Conservation (phyloP, 2,113 vertebrate genomes). For the Dasyprocta punctata region DNA sequence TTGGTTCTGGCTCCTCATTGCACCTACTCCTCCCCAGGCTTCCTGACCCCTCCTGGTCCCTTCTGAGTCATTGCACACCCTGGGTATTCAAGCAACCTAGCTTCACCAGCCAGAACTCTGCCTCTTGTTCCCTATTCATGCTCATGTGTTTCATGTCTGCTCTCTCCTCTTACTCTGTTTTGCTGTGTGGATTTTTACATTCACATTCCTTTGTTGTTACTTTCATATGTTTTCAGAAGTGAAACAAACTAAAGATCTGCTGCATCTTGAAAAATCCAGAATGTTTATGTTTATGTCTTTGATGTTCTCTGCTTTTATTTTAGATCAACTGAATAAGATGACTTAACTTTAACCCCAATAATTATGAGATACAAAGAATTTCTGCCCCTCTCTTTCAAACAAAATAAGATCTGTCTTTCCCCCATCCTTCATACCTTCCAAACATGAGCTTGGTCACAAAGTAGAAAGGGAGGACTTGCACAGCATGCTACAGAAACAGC, state of each 20-base stretch:
- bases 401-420: background rate
- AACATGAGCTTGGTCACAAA: background rate
- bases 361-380: background rate
- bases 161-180: background rate
- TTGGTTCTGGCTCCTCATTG: background rate
- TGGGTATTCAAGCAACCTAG: too few relatives aligned
- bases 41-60: background rate
- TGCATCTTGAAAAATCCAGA: background rate
- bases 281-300: background rate
- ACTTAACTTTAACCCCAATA: background rate
- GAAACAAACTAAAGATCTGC: background rate
- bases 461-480: background rate
- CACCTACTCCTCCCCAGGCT: background rate
- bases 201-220: background rate
- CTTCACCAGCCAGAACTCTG: background rate
- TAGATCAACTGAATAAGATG: background rate
- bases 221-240: background rate
- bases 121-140: background rate
- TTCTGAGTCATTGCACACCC: too few relatives aligned
- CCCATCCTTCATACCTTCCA: background rate
- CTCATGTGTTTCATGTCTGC: background rate
- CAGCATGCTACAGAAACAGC: accelerated
- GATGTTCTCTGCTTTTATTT: background rate
- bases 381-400: background rate
- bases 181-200: background rate